Evolutionary conservation across 2,888 invertebrate species (phyloP).

Genomic region (Rosalia funebris): DNA sequence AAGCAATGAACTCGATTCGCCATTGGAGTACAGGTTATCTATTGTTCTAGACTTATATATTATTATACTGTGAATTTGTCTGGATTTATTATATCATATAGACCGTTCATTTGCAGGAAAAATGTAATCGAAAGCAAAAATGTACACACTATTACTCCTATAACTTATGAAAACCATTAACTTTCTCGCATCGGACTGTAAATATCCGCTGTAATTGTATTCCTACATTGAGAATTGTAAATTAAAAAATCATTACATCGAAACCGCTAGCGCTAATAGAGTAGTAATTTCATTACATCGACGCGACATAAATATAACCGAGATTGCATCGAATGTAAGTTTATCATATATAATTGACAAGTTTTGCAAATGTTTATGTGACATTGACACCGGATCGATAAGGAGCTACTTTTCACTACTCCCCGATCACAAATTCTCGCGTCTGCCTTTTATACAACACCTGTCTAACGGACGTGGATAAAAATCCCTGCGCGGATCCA

Average conservation of each 20-base stretch:
- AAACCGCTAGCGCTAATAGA: conserved; percentile 5
- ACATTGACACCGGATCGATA: conserved; percentile 46
- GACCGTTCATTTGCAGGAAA: too few species aligned
- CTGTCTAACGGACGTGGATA: conserved; percentile 37
- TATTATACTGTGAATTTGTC: too few species aligned
- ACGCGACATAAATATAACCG: conserved; percentile 23
- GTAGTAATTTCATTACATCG: conserved; percentile 25
- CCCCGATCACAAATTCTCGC: conserved; percentile 30
- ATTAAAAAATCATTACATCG: not conserved
- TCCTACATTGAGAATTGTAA: conserved; percentile 5
- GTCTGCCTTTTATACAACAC: conserved; percentile 39
- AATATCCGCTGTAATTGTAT: conserved; percentile 1
- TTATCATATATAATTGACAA: conserved; percentile 44
- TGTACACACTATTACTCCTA: too few species aligned
- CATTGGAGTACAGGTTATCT: too few species aligned
- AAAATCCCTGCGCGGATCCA: conserved; percentile 15
- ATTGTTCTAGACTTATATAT: too few species aligned
- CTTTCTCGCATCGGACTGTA: too few species aligned
- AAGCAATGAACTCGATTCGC: too few species aligned
- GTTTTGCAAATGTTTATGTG: conserved; percentile 41
- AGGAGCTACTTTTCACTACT: conserved; percentile 39
- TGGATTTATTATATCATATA: too few species aligned
- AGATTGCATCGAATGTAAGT: conserved; percentile 33
- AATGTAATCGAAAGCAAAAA: too few species aligned
- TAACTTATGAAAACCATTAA: too few species aligned